These are phyloP conservation scores for Onychomys leucogaster DNA, from an alignment of 2,797 vertebrate species.

Conservation along the genomic window DNA sequence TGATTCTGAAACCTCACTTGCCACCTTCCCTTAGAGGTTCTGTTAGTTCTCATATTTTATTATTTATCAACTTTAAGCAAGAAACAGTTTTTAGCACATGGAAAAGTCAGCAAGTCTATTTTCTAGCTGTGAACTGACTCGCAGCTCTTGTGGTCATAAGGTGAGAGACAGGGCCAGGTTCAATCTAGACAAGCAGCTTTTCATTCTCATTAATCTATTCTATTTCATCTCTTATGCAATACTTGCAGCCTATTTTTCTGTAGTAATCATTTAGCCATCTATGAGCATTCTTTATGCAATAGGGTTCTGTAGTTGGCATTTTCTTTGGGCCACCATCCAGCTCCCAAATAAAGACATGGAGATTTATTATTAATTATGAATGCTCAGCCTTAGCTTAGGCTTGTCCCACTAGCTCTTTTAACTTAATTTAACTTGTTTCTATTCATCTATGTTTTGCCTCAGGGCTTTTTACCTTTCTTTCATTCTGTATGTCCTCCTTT, in stretches of 20 bases:
- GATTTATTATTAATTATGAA: not conserved
- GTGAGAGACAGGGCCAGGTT: not conserved
- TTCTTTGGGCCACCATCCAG: not conserved
- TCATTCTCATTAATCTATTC: not conserved
- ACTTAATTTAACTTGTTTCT: not conserved
- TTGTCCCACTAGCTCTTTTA: not conserved
- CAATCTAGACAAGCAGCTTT: not conserved
- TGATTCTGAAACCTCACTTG: not conserved
- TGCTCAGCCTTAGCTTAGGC: not conserved
- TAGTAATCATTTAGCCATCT: not conserved
- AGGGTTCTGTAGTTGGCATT: not conserved
- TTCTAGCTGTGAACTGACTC: not conserved
- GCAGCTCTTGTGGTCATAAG: not conserved
- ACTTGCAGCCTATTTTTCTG: not conserved
- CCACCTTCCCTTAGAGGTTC: not conserved
- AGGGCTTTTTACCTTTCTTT: not conserved
- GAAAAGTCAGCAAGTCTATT: not conserved
- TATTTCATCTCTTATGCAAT: not conserved
- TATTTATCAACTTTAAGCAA: not conserved
- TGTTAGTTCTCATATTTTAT: not conserved
- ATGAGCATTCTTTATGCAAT: not conserved
- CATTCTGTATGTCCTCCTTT: not conserved
- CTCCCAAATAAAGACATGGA: not conserved
- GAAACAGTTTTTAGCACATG: not conserved
- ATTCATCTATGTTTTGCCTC: not conserved